Percentiles rank a stretch among this genome's conserved stretches.
These are phyloP conservation scores for Penaeus indicus DNA, from an alignment of 1,140 invertebrate genomes.

Conservation along the genomic window DNA sequence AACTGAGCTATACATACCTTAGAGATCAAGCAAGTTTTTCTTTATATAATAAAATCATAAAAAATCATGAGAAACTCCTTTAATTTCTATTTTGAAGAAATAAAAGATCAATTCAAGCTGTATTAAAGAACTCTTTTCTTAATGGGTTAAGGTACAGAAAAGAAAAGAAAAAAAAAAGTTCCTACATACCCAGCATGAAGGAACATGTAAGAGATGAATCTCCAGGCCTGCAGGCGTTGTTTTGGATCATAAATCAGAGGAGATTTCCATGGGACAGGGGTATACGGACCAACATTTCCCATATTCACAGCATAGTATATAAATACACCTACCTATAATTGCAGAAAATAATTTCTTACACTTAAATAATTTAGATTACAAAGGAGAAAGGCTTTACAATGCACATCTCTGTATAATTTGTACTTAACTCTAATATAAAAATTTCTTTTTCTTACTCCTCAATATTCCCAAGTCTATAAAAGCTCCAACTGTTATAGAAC, in stretches of 20 bases:
- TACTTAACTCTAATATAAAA: too few relatives aligned
- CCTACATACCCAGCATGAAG: slow-evolving; percentile 74
- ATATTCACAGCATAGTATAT: slow-evolving; percentile 62
- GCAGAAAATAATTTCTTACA: not conserved
- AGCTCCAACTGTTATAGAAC: too few relatives aligned
- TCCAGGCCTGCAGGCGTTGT: slow-evolving; percentile 73
- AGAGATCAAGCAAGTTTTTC: too few relatives aligned
- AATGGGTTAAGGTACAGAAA: not conserved
- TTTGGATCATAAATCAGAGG: slow-evolving; percentile 74
- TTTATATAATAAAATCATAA: too few relatives aligned
- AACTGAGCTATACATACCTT: too few relatives aligned
- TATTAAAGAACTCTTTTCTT: slow-evolving; percentile 16
- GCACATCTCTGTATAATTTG: too few relatives aligned
- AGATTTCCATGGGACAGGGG: slow-evolving; percentile 66
- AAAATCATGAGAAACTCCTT: too few relatives aligned
- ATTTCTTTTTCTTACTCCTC: too few relatives aligned
- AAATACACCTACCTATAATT: slow-evolving; percentile 62
- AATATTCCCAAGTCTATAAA: too few relatives aligned
- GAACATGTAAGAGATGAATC: slow-evolving; percentile 75
- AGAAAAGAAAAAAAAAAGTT: not conserved
- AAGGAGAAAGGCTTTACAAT: not conserved
- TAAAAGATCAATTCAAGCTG: not conserved
- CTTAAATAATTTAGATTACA: not conserved
- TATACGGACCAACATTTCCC: slow-evolving; percentile 57
- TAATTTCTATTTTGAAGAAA: too few relatives aligned